Conservation (phyloP, 2,888 invertebrate species). For the Nematopogon swammerdamellus region DNA sequence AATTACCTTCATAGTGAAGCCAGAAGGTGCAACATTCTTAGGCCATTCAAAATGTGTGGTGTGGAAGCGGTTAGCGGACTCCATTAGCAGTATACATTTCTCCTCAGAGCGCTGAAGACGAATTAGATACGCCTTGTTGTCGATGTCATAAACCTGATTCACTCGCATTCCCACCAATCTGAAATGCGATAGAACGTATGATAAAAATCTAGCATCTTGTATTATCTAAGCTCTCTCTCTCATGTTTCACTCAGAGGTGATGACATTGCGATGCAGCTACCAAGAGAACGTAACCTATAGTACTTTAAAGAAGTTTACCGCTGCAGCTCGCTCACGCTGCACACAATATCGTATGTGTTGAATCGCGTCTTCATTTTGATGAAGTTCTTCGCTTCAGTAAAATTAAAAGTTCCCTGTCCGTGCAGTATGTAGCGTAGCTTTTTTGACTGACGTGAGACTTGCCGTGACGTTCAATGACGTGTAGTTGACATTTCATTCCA, state of each 20-base stretch:
- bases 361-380: conserved; percentile 86
- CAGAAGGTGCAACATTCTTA: conserved; percentile 91
- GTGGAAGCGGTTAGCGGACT: conserved; percentile 93
- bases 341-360: conserved; percentile 89
- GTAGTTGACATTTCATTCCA: too few relatives aligned
- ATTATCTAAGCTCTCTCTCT: background rate
- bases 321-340: conserved; percentile 83
- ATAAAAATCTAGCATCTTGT: background rate
- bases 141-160: conserved; percentile 96
- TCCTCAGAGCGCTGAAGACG: conserved; percentile 80
- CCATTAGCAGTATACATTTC: conserved; percentile 84
- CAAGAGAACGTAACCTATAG: too few relatives aligned
- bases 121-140: conserved; percentile 93
- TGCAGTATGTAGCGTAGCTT: too few relatives aligned
- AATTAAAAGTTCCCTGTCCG: too few relatives aligned
- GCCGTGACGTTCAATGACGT: too few relatives aligned
- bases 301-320: conserved; percentile 51
- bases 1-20: conserved; percentile 99
- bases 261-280: background rate
- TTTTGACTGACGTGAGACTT: too few relatives aligned
- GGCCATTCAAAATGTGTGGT: conserved; percentile 98
- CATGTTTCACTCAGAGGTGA: background rate
- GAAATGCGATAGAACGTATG: conserved; percentile 17
- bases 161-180: conserved; percentile 90
- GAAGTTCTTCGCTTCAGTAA: background rate